Conservation (phyloP, 30 jellyfish, hydroid and myxozoan species). For the Aurelia sp. region DNA sequence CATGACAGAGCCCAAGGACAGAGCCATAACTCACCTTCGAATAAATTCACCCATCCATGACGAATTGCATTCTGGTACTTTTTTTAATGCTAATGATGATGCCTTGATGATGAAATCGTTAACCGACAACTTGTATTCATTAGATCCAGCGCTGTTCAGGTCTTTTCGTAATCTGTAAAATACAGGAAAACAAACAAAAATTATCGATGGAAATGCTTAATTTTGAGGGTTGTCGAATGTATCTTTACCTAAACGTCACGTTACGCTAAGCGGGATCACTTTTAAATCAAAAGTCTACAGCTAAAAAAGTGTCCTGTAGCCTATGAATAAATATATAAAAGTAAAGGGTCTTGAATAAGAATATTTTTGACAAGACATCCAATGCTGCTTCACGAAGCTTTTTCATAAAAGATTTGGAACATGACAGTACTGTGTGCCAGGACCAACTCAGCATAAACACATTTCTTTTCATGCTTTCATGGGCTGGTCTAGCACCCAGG, state of each 20-base stretch:
- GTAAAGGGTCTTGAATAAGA: too few relatives aligned
- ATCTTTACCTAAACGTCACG: not conserved
- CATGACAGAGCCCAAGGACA: too few relatives aligned
- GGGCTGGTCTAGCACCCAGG: too few relatives aligned
- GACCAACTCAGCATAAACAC: too few relatives aligned
- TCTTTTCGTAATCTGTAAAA: slow-evolving; percentile 69
- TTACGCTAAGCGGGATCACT: not conserved
- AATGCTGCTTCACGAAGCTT: too few relatives aligned
- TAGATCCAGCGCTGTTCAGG: slow-evolving; percentile 56
- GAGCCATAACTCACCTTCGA: slow-evolving; percentile 52
- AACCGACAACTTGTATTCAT: slow-evolving; percentile 74
- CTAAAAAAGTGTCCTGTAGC: not conserved
- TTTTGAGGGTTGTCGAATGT: too few relatives aligned
- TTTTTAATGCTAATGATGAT: slow-evolving; percentile 75
- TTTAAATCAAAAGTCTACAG: not conserved
- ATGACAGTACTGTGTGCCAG: too few relatives aligned
- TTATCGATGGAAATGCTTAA: too few relatives aligned
- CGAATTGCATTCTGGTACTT: slow-evolving; percentile 98
- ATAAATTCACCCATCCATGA: slow-evolving; percentile 95
- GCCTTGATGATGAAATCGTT: slow-evolving; percentile 97
- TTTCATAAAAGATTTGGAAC: too few relatives aligned
- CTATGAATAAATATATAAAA: too few relatives aligned
- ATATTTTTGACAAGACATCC: too few relatives aligned
- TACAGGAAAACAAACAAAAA: not conserved
- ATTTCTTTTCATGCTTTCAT: too few relatives aligned